Percentiles rank a stretch among this genome's conserved stretches.
These are phyloP conservation scores for Caenorhabditis macrosperma DNA, from an alignment of 2,888 invertebrate genomes.

Conservation along the genomic window DNA sequence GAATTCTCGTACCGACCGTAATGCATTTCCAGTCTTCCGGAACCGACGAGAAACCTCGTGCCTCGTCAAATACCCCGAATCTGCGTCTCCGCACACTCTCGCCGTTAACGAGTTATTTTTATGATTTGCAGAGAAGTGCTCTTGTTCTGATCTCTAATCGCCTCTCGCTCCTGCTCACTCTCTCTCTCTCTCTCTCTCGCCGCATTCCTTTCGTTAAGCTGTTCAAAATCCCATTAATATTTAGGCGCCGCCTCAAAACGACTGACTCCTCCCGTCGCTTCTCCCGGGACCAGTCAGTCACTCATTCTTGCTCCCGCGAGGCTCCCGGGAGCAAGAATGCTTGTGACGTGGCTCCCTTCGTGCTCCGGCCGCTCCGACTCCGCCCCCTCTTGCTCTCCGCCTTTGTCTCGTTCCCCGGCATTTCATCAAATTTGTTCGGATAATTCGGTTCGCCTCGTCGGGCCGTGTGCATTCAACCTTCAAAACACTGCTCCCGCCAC, in stretches of 20 bases:
- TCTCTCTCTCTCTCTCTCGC: background rate
- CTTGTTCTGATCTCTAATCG: slow-evolving; percentile 7
- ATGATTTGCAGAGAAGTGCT: background rate
- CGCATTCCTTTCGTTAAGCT: background rate
- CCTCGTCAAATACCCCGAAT: background rate
- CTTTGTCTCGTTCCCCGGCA: slow-evolving; percentile 3
- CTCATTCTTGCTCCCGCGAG: background rate
- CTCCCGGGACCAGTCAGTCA: background rate
- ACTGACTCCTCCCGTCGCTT: no score
- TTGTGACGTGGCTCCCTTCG: background rate
- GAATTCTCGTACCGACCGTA: background rate
- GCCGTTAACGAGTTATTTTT: background rate
- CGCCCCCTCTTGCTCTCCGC: background rate
- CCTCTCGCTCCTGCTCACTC: background rate
- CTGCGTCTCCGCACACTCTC: background rate
- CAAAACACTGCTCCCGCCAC: slow-evolving; percentile 20
- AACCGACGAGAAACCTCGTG: no score
- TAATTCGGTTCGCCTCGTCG: slow-evolving; percentile 36
- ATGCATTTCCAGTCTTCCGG: no score
- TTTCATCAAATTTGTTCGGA: slow-evolving; percentile 12
- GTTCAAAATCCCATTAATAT: slow-evolving; percentile 5
- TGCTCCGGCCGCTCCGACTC: no score
- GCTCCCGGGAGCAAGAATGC: no score
- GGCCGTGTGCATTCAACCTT: slow-evolving; percentile 46
- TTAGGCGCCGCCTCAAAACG: no score